Percentiles rank a stretch among this genome's conserved stretches.
These are phyloP conservation scores for Oplegnathus fasciatus DNA, from an alignment of 2,113 vertebrate genomes.

Conservation along the genomic window DNA sequence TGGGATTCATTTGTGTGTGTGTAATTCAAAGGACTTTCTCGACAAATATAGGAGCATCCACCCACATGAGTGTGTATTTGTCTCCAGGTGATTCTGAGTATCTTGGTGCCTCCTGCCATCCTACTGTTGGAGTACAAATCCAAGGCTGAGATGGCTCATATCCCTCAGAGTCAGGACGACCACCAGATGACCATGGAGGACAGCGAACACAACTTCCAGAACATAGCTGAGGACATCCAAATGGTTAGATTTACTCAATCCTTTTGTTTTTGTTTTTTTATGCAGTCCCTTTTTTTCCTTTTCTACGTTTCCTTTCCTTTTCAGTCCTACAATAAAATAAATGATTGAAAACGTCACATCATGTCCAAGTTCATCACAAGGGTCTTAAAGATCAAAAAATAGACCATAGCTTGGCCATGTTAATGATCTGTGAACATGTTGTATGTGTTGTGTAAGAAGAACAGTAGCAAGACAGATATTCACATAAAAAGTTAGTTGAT, in stretches of 20 bases:
- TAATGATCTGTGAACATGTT: neutral
- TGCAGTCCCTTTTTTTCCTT: neutral
- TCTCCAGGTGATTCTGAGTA: constrained; percentile 95
- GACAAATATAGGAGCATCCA: constrained; percentile 33
- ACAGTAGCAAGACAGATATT: neutral
- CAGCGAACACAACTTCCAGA: constrained; percentile 97
- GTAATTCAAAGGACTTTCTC: neutral
- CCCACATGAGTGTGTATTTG: constrained; percentile 58
- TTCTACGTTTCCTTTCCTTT: neutral
- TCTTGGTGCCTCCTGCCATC: constrained; percentile 95
- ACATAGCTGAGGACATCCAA: constrained; percentile 91
- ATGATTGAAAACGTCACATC: neutral
- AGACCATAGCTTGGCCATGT: neutral
- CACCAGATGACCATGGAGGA: constrained; percentile 99
- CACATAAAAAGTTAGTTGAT: neutral
- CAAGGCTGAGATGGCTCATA: constrained; percentile 99
- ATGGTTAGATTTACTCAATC: constrained; percentile 83
- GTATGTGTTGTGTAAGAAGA: neutral
- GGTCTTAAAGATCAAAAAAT: neutral
- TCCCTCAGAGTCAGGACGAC: constrained; percentile 97
- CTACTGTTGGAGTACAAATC: constrained; percentile 98
- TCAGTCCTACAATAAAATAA: neutral
- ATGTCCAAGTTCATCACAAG: neutral
- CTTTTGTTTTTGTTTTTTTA: neutral
- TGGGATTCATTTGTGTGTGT: neutral